Conservation (phyloP, 1,140 invertebrate species). For the Ptiloglossa arizonensis region DNA sequence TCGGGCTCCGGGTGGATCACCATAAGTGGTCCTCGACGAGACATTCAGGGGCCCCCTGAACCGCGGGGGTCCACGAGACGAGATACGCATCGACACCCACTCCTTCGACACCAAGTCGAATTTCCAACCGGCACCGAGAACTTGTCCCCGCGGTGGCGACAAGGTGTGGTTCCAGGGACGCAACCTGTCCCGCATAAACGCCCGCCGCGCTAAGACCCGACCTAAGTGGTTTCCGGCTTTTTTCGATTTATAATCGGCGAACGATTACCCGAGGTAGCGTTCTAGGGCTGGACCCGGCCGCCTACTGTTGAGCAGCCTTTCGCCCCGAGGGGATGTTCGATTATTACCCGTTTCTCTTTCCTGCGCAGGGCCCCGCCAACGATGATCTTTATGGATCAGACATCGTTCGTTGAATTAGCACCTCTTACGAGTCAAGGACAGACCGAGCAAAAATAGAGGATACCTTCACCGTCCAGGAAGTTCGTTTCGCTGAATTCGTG, state of each 20-base stretch:
- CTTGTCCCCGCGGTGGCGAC: constrained; percentile 53
- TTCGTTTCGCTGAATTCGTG: constrained; percentile 11
- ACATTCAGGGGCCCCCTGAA: constrained; percentile 52
- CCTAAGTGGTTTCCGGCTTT: constrained; percentile 68
- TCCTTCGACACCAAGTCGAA: constrained; percentile 55
- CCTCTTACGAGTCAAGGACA: constrained; percentile 64
- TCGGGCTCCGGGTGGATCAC: constrained; percentile 54
- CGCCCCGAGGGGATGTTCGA: constrained; percentile 65
- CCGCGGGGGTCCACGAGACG: constrained; percentile 57
- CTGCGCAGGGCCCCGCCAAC: constrained; percentile 14
- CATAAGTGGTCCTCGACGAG: constrained; percentile 64
- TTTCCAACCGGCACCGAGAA: constrained; percentile 42
- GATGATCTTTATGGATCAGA: constrained; percentile 64
- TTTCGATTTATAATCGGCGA: constrained; percentile 66
- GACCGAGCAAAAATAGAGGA: constrained; percentile 31
- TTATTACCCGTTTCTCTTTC: constrained; percentile 63
- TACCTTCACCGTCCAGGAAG: constrained; percentile 45
- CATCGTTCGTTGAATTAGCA: constrained; percentile 64
- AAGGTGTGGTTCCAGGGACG: constrained; percentile 56
- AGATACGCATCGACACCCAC: constrained; percentile 71
- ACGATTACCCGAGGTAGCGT: constrained; percentile 65
- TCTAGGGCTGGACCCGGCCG: constrained; percentile 61
- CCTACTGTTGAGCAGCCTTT: constrained; percentile 65
- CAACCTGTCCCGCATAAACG: constrained; percentile 15
- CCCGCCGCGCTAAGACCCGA: constrained; percentile 28